Evolutionary conservation across 2,888 invertebrate genomes (phyloP).

Genomic region (Drosophila nr. perissopoda): DNA sequence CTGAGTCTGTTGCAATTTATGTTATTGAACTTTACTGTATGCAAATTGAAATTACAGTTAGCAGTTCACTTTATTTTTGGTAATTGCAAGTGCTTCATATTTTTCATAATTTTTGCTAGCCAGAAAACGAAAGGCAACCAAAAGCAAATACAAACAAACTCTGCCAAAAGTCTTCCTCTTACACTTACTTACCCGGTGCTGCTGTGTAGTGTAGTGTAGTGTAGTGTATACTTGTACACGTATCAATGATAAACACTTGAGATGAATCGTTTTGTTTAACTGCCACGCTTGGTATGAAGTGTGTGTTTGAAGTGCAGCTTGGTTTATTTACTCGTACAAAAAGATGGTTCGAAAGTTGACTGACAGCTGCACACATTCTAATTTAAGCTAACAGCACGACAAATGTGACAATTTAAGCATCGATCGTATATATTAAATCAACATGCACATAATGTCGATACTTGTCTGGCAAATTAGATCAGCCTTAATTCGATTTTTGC

Average conservation of each 20-base stretch:
- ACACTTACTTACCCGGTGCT: constrained; percentile 29
- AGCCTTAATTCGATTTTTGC: constrained; percentile 60
- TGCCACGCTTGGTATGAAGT: constrained; percentile 53
- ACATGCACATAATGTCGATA: background rate
- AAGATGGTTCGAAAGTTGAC: constrained; percentile 32
- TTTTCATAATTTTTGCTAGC: constrained; percentile 29
- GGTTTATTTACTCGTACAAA: constrained; percentile 33
- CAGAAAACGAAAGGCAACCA: constrained; percentile 25
- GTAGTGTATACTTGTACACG: constrained; percentile 1
- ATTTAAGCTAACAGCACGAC: constrained; percentile 35
- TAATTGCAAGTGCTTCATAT: constrained; percentile 54
- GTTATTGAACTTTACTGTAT: constrained; percentile 70
- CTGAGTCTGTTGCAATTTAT: constrained; percentile 51
- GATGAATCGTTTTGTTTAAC: constrained; percentile 49
- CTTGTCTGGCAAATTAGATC: constrained; percentile 35
- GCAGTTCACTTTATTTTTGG: constrained; percentile 21
- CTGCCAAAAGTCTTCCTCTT: constrained; percentile 5
- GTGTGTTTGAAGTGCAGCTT: constrained; percentile 47
- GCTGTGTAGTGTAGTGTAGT: background rate
- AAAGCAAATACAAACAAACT: background rate
- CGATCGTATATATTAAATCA: constrained; percentile 7
- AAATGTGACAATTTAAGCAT: constrained; percentile 33
- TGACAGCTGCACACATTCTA: constrained; percentile 10
- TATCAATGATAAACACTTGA: constrained; percentile 67
- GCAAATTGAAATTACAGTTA: constrained; percentile 55